Evolutionary conservation across 1,140 invertebrate genomes (phyloP).

Genomic region (Drosophila guanche): DNA sequence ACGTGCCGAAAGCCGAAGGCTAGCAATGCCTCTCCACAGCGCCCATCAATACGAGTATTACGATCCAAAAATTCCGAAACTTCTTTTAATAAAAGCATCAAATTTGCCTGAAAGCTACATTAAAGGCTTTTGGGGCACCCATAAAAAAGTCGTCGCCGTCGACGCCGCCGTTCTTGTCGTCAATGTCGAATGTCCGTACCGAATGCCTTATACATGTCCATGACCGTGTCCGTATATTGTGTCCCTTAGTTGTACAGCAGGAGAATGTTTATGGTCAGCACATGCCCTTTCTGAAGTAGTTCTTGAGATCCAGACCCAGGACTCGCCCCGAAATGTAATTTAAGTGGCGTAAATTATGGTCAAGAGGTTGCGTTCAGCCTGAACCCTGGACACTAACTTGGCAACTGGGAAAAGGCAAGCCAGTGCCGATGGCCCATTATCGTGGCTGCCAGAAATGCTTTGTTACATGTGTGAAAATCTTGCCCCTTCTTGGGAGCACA

Average conservation of each 20-base stretch:
- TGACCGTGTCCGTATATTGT: neutral
- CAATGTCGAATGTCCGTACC: constrained; percentile 44
- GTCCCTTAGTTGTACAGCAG: constrained; percentile 21
- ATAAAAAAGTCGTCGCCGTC: constrained; percentile 62
- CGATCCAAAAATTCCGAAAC: constrained; percentile 34
- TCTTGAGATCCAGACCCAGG: constrained; percentile 18
- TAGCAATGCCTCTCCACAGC: neutral
- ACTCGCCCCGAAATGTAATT: constrained; percentile 60
- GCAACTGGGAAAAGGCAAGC: constrained; percentile 14
- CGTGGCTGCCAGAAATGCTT: constrained; percentile 32
- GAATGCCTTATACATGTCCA: neutral
- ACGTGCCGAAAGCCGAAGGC: constrained; percentile 50
- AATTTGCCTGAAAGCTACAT: constrained; percentile 69
- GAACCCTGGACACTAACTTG: constrained; percentile 19
- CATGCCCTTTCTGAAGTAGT: constrained; percentile 38
- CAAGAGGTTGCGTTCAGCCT: constrained; percentile 54
- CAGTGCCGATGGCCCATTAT: constrained; percentile 34
- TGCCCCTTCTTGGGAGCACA: constrained; percentile 2
- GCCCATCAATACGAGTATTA: constrained; percentile 45
- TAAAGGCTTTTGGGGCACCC: constrained; percentile 66
- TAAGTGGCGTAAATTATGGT: constrained; percentile 79
- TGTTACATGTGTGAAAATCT: constrained; percentile 41
- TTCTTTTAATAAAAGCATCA: constrained; percentile 78
- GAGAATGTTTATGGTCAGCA: constrained; percentile 62
- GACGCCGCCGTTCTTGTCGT: neutral